phyloP scores from a whole-genome alignment of 2,113 vertebrate species.

The Rhagologus leucostigma region DNA sequence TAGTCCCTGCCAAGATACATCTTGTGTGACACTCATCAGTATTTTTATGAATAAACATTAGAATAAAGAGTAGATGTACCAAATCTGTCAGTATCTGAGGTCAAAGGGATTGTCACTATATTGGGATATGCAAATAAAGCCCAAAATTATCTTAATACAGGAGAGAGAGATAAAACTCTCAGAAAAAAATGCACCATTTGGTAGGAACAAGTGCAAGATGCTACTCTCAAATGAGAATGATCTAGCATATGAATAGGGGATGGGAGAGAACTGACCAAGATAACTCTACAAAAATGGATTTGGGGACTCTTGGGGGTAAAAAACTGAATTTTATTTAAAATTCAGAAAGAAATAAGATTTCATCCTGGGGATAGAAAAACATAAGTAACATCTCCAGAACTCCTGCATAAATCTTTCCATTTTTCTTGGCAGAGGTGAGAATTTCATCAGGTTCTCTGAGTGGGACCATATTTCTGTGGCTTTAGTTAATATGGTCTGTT shows the following conservation, averaged over 20 bases:
- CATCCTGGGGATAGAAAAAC: not conserved
- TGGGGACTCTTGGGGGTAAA: not conserved
- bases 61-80: not conserved
- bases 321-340: not conserved
- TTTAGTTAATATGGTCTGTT: not conserved
- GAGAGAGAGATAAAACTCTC: not conserved
- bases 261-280: not conserved
- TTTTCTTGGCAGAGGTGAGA: not conserved
- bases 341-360: not conserved
- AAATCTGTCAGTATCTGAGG: not conserved
- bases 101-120: not conserved
- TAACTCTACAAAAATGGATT: not conserved
- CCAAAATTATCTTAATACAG: not conserved
- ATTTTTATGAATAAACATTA: slow-evolving; percentile 6
- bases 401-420: not conserved
- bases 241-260: not conserved
- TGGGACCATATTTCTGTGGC: not conserved
- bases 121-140: not conserved
- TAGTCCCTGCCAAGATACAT: not conserved
- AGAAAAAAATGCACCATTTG: not conserved
- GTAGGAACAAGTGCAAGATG: not conserved
- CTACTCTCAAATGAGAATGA: not conserved
- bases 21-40: not conserved
- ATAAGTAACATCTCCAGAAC: not conserved
- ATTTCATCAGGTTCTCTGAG: not conserved